These are phyloP conservation scores for Orycteropus afer DNA, from an alignment of 2,113 vertebrate species.

Conservation along the genomic window DNA sequence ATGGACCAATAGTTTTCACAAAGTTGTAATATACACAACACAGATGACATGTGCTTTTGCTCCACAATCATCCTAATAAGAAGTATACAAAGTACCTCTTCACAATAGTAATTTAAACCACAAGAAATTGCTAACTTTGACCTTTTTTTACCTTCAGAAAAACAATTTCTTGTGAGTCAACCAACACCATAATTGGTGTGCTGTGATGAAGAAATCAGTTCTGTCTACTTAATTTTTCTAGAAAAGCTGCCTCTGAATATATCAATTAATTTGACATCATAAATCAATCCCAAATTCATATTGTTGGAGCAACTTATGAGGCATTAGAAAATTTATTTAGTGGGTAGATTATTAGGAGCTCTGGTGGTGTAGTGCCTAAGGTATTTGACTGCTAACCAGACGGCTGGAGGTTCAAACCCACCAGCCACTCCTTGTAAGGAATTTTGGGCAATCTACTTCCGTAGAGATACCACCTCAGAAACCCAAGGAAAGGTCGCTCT, in stretches of 20 bases:
- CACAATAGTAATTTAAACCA: background rate
- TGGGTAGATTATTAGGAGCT: no score
- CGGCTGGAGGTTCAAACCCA: no score
- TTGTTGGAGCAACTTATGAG: no score
- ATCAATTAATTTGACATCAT: background rate
- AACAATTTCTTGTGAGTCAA: background rate
- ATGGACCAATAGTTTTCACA: background rate
- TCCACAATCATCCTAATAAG: background rate
- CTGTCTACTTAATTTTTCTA: background rate
- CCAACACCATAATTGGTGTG: background rate
- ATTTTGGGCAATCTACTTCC: no score
- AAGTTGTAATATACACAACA: background rate
- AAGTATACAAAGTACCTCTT: background rate
- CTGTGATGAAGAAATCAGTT: background rate
- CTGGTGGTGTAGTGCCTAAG: no score
- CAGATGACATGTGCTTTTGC: background rate
- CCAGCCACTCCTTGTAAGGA: no score
- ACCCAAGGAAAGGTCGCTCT: no score
- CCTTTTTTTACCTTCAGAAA: background rate
- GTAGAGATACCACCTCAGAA: no score
- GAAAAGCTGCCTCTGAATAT: background rate
- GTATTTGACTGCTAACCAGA: no score
- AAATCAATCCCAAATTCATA: background rate
- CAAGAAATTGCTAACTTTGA: background rate
- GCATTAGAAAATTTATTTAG: fast-evolving